These are phyloP conservation scores for Prunella himalayana DNA, from an alignment of 2,113 vertebrate genomes.

Conservation along the genomic window DNA sequence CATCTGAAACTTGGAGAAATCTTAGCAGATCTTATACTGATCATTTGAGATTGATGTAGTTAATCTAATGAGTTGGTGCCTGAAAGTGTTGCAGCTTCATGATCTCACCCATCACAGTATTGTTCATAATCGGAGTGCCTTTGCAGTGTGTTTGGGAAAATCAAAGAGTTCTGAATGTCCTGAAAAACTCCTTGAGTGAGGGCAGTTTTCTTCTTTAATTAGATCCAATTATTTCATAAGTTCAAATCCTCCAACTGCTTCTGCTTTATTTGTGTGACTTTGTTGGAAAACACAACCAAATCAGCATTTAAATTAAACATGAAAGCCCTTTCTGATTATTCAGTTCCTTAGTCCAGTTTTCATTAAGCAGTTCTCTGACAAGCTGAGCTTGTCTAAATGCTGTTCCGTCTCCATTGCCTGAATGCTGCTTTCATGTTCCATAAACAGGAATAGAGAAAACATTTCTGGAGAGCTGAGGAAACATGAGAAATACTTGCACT, in stretches of 20 bases:
- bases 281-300: not conserved
- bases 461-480: not conserved
- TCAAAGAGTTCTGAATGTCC: not conserved
- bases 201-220: not conserved
- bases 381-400: not conserved
- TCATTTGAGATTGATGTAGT: not conserved
- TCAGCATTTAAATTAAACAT: not conserved
- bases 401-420: not conserved
- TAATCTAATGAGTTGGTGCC: not conserved
- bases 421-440: not conserved
- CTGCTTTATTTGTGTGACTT: not conserved
- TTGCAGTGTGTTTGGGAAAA: not conserved
- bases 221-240: not conserved
- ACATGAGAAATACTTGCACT: not conserved
- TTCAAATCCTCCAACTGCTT: not conserved
- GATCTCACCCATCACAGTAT: accelerated
- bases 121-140: not conserved
- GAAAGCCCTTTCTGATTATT: not conserved
- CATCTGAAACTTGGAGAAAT: not conserved
- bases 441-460: not conserved
- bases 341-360: not conserved
- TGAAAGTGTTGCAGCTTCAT: not conserved
- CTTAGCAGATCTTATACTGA: not conserved
- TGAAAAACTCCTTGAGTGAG: not conserved
- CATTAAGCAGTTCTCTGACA: not conserved